A percentile compares a stretch with the other conserved stretches of the same genome.
phyloP scores from a whole-genome alignment of 2,113 vertebrate genomes.

The Burhinus oedicnemus region DNA sequence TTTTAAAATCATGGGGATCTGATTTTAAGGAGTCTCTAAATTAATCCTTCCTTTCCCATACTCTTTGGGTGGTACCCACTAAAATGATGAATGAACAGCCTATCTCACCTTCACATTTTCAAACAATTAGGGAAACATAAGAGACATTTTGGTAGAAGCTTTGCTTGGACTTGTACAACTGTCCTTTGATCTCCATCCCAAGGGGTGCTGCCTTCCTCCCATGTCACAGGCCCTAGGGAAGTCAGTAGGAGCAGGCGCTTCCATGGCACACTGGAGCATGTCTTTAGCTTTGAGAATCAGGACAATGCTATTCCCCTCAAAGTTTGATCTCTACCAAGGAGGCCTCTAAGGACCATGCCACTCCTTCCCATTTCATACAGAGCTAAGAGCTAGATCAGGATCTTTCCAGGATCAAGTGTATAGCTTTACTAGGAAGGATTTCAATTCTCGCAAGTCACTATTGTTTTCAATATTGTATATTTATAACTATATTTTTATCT shows the following conservation, averaged over 20 bases:
- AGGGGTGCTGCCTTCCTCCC: background rate
- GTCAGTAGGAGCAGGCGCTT: too few relatives aligned
- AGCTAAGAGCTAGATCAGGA: background rate
- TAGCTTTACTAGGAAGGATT: background rate
- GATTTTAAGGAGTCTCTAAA: background rate
- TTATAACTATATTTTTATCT: background rate
- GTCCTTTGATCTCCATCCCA: background rate
- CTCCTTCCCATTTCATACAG: fast-evolving
- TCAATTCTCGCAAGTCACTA: background rate
- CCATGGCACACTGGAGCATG: fast-evolving
- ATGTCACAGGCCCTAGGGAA: fast-evolving
- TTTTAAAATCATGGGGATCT: background rate
- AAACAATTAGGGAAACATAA: background rate
- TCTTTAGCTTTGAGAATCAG: background rate
- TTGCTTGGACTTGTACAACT: background rate
- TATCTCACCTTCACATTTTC: background rate
- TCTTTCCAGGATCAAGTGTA: background rate
- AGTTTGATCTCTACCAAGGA: too few relatives aligned
- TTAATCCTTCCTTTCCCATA: background rate
- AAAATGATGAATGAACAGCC: background rate
- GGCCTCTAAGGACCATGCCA: background rate
- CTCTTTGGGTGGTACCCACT: background rate
- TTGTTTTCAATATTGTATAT: background rate
- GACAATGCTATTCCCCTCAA: background rate
- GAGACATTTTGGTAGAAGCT: background rate